A percentile compares a stretch with the other conserved stretches of the same genome.
These are phyloP conservation scores for Paracyclopina nana DNA, from an alignment of 1,140 invertebrate genomes.

Conservation along the genomic window DNA sequence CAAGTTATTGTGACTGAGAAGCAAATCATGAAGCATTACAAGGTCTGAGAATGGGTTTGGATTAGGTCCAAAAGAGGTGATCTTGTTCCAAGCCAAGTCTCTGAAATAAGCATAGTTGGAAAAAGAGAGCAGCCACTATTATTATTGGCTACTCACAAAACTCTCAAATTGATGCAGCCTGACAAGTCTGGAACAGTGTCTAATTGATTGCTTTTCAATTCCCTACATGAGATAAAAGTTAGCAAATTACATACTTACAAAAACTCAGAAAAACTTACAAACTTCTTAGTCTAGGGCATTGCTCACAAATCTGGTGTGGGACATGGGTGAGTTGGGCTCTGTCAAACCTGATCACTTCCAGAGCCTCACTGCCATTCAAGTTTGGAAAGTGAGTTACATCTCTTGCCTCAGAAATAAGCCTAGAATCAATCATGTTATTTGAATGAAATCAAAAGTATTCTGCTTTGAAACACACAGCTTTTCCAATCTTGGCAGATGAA, in stretches of 20 bases:
- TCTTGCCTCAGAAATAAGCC: constrained; percentile 28
- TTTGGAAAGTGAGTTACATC: constrained; percentile 27
- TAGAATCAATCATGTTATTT: constrained; percentile 20
- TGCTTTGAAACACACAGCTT: constrained; percentile 25
- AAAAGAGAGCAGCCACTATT: constrained; percentile 2
- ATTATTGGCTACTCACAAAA: constrained; percentile 14
- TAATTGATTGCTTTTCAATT: constrained; percentile 58
- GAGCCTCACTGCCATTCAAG: constrained; percentile 24
- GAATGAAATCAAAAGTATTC: background rate
- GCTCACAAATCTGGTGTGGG: constrained; percentile 26
- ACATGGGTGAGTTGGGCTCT: constrained; percentile 26
- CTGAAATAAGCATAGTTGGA: constrained; percentile 31
- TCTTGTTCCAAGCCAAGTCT: constrained; percentile 65
- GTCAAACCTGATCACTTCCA: constrained; percentile 29
- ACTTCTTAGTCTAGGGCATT: constrained; percentile 23
- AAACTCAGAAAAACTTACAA: constrained; percentile 24
- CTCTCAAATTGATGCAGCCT: background rate
- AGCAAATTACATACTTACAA: constrained; percentile 14
- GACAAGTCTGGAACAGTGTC: constrained; percentile 10
- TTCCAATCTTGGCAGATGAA: constrained; percentile 23
- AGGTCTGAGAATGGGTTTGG: constrained; percentile 43
- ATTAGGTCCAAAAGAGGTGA: constrained; percentile 35
- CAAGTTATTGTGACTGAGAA: constrained; percentile 61
- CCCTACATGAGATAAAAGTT: constrained; percentile 34
- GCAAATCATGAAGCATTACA: constrained; percentile 54